Evolutionary conservation across 2,797 vertebrate species (phyloP).

Genomic region (Hydrolagus colliei): DNA sequence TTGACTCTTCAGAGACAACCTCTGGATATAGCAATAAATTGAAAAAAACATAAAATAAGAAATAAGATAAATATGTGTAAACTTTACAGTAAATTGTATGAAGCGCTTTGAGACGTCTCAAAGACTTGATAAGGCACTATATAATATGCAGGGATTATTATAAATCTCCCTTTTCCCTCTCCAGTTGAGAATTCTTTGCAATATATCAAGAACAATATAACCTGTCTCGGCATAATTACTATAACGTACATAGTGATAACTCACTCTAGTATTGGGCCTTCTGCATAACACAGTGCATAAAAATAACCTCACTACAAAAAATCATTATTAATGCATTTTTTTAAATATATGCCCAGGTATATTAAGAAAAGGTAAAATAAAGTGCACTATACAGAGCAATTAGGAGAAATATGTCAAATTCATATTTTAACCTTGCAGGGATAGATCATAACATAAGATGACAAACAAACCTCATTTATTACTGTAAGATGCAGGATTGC

Average conservation of each 20-base stretch:
- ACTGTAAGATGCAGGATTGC: background rate
- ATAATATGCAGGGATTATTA: too few relatives aligned
- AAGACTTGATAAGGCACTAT: too few relatives aligned
- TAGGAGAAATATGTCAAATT: background rate
- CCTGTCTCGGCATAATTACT: too few relatives aligned
- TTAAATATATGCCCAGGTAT: background rate
- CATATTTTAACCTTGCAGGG: background rate
- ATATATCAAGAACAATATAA: too few relatives aligned
- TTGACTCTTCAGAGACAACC: background rate
- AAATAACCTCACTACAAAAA: background rate
- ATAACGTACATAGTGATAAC: too few relatives aligned
- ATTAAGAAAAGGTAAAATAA: background rate
- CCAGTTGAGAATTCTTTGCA: too few relatives aligned
- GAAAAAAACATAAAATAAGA: background rate
- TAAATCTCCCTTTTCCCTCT: too few relatives aligned
- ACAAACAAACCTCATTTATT: background rate
- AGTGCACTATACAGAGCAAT: background rate
- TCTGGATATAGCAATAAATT: background rate
- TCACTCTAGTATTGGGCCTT: too few relatives aligned
- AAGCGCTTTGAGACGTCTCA: too few relatives aligned
- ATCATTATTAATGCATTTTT: conserved; percentile 11
- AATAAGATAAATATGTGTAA: too few relatives aligned
- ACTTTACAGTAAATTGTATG: too few relatives aligned
- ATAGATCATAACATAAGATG: background rate
- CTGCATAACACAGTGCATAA: too few relatives aligned